Base-by-base conservation (phyloP, 2,113 vertebrate species). In the Carettochelys insculpta region DNA sequence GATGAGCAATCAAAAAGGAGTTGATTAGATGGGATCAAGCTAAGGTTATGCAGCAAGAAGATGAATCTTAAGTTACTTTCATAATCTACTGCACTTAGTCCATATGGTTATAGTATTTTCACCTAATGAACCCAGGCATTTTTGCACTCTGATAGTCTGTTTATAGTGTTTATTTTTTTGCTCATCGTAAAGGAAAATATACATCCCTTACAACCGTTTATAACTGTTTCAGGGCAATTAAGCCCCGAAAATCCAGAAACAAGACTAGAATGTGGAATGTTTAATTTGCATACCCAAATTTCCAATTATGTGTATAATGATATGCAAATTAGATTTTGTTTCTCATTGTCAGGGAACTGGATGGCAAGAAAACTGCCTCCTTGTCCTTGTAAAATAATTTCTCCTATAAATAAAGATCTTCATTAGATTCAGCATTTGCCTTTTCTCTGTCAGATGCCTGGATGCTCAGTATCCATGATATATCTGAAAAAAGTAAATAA, bases 241-340 rank as follows among this genome's bases (percentile, higher is more conserved):
- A 93, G 52, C 54, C 17, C 41, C 48, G 53, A 93, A 96, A 94
- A 92, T 2, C 16, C 61, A 79, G 82, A 94, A 92, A 82, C 89
- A 89, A 94, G n/a, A 52, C 13, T 50, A 75, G 82, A 93, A 94
- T 53, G 9, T 54, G 47, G 47, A 86, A 5, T 78, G 22, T 77
- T 85, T 48, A 68, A 85, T 93, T 93, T 93, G 65, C 90, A 93
- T 90, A 83, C 52, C 82, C 56, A 76, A 82, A 90, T 83, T 50
- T n/a, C 48, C 85, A 93, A 87, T 89, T 94, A 90, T 84, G 38
- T 92, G 43, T 34, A 47, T 75, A 92, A 48, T 52, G 79, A 87
- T 81, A 93, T 94, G 92, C 68, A 92, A 94, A 94, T 92, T 75
- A 84, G 13, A 3, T 17, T 90, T 73, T 48, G 58, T 91, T 92